A percentile compares a stretch with the other conserved stretches of the same genome.
phyloP scores from a whole-genome alignment of 1,140 invertebrate genomes.

The Patella vulgata region DNA sequence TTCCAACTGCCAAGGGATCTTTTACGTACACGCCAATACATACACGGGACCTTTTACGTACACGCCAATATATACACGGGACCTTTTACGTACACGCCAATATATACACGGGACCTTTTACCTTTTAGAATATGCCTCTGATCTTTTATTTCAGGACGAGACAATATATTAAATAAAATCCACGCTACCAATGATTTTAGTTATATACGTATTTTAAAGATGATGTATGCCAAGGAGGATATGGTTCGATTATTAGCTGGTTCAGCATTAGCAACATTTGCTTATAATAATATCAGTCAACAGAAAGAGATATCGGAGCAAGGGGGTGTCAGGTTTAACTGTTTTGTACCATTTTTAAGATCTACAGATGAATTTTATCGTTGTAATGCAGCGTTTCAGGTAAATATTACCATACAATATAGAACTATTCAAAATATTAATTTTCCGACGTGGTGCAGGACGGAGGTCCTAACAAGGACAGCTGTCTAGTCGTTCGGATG shows the following conservation, averaged over 20 bases:
- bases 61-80: too few relatives aligned
- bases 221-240: constrained; percentile 57
- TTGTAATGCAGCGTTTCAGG: constrained; percentile 64
- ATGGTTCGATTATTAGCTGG: constrained; percentile 59
- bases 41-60: too few relatives aligned
- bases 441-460: too few relatives aligned
- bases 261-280: constrained; percentile 59
- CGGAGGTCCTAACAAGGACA: too few relatives aligned
- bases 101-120: too few relatives aligned
- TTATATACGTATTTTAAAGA: constrained; percentile 60
- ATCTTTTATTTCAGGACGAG: too few relatives aligned
- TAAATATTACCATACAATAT: constrained; percentile 14
- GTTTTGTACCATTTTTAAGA: constrained; percentile 60
- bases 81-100: too few relatives aligned
- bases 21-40: too few relatives aligned
- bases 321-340: constrained; percentile 61
- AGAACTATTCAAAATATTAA: not conserved
- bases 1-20: too few relatives aligned
- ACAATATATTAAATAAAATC: constrained; percentile 56
- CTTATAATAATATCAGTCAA: constrained; percentile 62
- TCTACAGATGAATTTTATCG: constrained; percentile 59
- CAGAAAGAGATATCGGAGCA: constrained; percentile 62
- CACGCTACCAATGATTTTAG: constrained; percentile 58
- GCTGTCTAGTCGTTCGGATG: too few relatives aligned
- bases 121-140: too few relatives aligned